These are phyloP conservation scores for Hypsopygia costalis DNA, from an alignment of 2,888 invertebrate genomes.

Conservation along the genomic window DNA sequence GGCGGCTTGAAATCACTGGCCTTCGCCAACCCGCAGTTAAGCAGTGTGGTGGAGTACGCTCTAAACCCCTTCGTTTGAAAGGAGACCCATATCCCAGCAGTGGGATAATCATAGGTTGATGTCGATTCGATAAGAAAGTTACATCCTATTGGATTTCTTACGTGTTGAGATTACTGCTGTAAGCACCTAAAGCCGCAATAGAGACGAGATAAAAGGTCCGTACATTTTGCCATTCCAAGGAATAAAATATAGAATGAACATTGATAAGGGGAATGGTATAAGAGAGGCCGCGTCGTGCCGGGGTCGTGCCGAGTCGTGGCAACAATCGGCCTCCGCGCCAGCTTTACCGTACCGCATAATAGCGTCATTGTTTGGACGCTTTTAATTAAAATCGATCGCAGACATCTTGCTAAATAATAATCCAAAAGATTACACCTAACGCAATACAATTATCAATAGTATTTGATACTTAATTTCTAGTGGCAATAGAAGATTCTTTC, in stretches of 20 bases:
- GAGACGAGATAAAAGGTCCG: slow-evolving; percentile 11
- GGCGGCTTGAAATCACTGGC: too few relatives aligned
- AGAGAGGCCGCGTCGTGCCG: slow-evolving; percentile 19
- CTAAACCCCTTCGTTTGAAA: too few relatives aligned
- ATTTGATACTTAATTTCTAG: too few relatives aligned
- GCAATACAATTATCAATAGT: slow-evolving; percentile 24
- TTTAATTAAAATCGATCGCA: slow-evolving; percentile 66
- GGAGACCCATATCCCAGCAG: too few relatives aligned
- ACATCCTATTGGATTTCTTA: not conserved
- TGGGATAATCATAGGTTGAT: too few relatives aligned
- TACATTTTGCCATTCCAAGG: slow-evolving; percentile 20
- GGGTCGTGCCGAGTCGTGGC: slow-evolving; percentile 21
- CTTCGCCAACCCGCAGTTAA: too few relatives aligned
- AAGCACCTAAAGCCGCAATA: slow-evolving; percentile 8
- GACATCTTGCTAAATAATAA: slow-evolving; percentile 44
- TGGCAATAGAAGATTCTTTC: too few relatives aligned
- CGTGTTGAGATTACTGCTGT: not conserved
- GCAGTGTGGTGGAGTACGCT: too few relatives aligned
- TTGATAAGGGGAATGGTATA: slow-evolving; percentile 25
- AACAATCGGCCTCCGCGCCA: slow-evolving; percentile 31
- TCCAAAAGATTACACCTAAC: slow-evolving; percentile 32
- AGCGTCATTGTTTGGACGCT: slow-evolving; percentile 53
- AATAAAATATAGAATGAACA: slow-evolving; percentile 26
- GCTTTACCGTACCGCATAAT: slow-evolving; percentile 45
- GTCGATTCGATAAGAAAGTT: not conserved